Conservation (phyloP, 2,113 vertebrate genomes). For the Leptosomus discolor region DNA sequence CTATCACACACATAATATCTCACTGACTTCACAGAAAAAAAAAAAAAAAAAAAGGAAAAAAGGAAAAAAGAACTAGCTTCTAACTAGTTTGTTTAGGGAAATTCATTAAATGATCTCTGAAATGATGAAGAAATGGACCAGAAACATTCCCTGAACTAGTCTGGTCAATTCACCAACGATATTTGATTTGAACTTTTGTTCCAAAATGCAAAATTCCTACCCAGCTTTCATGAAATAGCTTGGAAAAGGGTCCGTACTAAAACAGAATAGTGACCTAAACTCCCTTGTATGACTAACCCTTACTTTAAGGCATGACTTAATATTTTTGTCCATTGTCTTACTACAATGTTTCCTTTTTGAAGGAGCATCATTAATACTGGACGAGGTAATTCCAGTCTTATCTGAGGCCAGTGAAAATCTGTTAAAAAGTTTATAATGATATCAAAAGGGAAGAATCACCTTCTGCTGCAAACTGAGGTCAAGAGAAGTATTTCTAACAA, state of each 20-base stretch:
- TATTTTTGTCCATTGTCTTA: not conserved
- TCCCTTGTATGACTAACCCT: not conserved
- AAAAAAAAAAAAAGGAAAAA: not conserved
- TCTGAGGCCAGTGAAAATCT: not conserved
- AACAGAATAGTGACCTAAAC: not conserved
- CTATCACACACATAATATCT: not conserved
- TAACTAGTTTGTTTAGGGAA: not conserved
- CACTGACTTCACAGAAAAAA: accelerated
- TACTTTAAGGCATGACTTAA: not conserved
- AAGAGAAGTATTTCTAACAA: not conserved
- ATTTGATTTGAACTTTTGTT: not conserved
- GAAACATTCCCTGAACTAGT: not conserved
- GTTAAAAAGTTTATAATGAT: not conserved
- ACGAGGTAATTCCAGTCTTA: not conserved
- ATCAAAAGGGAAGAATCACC: not conserved
- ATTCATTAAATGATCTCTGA: not conserved
- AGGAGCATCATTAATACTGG: not conserved
- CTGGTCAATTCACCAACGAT: not conserved
- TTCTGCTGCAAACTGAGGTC: not conserved
- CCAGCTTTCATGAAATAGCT: not conserved
- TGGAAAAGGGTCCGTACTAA: not conserved
- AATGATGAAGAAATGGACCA: not conserved
- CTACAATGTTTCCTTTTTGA: not conserved
- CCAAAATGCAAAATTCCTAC: not conserved
- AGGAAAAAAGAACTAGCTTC: not conserved